Conservation (phyloP, 2,113 vertebrate genomes). For the Ciconia boyciana region DNA sequence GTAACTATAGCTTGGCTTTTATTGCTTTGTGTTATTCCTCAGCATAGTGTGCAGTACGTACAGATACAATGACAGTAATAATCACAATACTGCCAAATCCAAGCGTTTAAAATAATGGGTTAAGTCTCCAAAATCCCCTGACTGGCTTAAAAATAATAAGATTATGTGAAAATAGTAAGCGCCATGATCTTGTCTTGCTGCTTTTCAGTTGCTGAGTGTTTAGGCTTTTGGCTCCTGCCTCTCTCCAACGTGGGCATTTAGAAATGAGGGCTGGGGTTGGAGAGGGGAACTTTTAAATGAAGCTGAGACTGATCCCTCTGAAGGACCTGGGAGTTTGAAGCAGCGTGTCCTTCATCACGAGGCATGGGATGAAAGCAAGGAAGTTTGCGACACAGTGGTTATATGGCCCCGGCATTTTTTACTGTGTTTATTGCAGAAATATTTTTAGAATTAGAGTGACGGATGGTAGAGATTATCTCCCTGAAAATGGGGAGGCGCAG, state of each 20-base stretch:
- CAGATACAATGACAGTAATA: not conserved
- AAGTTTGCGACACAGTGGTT: not conserved
- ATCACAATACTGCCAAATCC: not conserved
- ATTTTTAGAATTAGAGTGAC: not conserved
- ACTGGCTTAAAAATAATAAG: constrained; percentile 8
- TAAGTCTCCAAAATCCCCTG: not conserved
- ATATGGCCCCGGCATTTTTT: accelerated
- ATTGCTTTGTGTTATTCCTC: not conserved
- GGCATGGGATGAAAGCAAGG: not conserved
- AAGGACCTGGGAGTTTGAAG: not conserved
- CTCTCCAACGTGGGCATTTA: accelerated
- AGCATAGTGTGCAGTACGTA: not conserved
- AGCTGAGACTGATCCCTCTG: not conserved
- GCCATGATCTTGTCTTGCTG: not conserved
- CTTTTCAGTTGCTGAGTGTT: not conserved
- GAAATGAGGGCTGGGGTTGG: not conserved
- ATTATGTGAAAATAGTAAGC: not conserved
- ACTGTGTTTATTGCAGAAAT: not conserved
- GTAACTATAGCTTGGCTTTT: not conserved
- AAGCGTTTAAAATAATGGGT: not conserved
- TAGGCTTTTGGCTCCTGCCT: not conserved
- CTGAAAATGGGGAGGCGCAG: not conserved
- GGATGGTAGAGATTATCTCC: not conserved
- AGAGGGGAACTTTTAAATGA: not conserved
- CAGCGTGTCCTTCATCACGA: not conserved